phyloP scores from a whole-genome alignment of 2,797 vertebrate genomes.

The Lophura swinhoii region DNA sequence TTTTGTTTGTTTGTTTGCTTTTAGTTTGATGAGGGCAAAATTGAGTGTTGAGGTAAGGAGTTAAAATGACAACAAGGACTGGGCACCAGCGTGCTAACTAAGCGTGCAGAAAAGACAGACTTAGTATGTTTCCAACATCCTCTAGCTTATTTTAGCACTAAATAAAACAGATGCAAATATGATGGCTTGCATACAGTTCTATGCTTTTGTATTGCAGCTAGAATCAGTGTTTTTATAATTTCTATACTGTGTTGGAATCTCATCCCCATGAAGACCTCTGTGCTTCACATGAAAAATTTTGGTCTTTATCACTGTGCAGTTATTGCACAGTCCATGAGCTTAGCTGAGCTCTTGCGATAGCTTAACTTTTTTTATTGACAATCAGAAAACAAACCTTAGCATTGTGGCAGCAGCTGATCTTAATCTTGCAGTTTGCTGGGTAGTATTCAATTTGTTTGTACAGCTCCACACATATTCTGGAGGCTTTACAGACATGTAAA shows the following conservation, averaged over 20 bases:
- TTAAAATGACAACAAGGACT: not conserved
- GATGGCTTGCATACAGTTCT: not conserved
- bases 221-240: slow-evolving; percentile 10
- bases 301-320: slow-evolving; percentile 6
- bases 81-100: not conserved
- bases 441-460: slow-evolving; percentile 20
- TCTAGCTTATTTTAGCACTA: not conserved
- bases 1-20: not conserved
- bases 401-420: not conserved
- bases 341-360: slow-evolving; percentile 16
- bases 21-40: not conserved
- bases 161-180: slow-evolving; percentile 23
- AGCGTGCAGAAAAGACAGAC: not conserved
- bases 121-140: not conserved
- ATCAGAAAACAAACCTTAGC: not conserved
- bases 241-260: not conserved
- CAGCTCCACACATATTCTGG: not conserved
- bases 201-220: not conserved
- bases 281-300: slow-evolving; percentile 5
- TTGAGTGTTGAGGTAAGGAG: not conserved
- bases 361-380: slow-evolving; percentile 38
- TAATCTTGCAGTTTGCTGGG: slow-evolving; percentile 34
- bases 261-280: not conserved
- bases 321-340: not conserved
- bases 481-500: slow-evolving; percentile 6